These are phyloP conservation scores for Porphyrio hochstetteri DNA, from an alignment of 2,113 vertebrate genomes.

Conservation along the genomic window DNA sequence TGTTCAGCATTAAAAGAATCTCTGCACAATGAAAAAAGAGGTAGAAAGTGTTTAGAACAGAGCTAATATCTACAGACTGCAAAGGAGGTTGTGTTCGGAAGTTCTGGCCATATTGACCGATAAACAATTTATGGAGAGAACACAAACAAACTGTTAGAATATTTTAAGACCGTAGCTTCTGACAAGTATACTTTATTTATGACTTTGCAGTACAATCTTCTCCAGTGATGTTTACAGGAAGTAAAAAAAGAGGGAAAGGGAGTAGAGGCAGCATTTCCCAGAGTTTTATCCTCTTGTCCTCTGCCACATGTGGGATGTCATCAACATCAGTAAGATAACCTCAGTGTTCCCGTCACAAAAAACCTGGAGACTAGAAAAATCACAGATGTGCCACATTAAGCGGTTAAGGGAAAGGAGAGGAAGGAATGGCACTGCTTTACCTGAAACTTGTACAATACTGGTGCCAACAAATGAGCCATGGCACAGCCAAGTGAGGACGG, in stretches of 20 bases:
- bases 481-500: not conserved
- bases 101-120: conserved; percentile 72
- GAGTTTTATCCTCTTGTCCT: not conserved
- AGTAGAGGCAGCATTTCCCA: not conserved
- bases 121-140: conserved; percentile 76
- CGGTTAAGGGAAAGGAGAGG: not conserved
- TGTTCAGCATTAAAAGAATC: not conserved
- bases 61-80: conserved; percentile 42
- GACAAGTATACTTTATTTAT: conserved; percentile 78
- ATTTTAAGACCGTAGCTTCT: conserved; percentile 72
- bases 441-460: not conserved
- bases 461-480: not conserved
- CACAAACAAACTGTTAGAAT: conserved; percentile 61
- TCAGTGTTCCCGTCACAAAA: not conserved
- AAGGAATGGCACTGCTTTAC: not conserved
- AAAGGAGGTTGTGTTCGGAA: conserved; percentile 49
- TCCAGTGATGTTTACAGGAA: conserved; percentile 43
- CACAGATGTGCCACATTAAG: not conserved
- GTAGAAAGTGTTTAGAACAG: not conserved
- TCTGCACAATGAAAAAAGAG: not conserved
- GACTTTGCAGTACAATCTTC: conserved; percentile 58
- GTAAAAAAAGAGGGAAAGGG: not conserved
- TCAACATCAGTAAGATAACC: not conserved
- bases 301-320: not conserved
- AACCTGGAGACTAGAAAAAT: not conserved